phyloP scores from a whole-genome alignment of 2,797 vertebrate species.

The Xenops minutus region DNA sequence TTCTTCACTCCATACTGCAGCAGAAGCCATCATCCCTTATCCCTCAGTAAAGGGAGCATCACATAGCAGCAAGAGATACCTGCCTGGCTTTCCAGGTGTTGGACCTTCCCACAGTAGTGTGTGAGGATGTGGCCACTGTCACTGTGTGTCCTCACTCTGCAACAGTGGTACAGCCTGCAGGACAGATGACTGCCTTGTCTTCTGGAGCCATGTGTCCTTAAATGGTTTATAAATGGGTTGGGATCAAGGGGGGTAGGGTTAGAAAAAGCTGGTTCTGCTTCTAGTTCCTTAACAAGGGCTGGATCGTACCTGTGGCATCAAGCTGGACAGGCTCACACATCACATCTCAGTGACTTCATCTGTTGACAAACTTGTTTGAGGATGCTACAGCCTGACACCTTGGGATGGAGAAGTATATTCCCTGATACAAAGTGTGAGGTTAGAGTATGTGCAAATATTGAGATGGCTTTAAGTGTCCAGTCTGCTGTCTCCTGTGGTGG shows the following conservation, averaged over 20 bases:
- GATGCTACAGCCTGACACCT: not conserved
- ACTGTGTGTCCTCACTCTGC: rapidly evolving
- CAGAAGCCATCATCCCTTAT: not conserved
- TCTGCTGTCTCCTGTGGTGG: not conserved
- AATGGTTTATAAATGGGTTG: not conserved
- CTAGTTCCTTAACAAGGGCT: not conserved
- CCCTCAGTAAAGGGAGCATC: not conserved
- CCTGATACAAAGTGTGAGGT: not conserved
- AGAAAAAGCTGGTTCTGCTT: not conserved
- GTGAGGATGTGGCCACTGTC: not conserved
- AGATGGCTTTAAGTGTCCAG: not conserved
- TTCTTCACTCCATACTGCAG: not conserved
- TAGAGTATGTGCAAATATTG: not conserved
- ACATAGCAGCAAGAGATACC: not conserved
- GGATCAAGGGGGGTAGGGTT: not conserved
- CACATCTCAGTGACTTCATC: not conserved
- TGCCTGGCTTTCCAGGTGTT: not conserved
- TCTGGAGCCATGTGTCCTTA: not conserved
- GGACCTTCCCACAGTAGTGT: not conserved
- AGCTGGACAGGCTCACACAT: not conserved
- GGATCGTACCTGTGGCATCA: not conserved
- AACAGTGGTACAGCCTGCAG: not conserved
- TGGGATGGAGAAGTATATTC: not conserved
- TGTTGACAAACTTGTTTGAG: not conserved
- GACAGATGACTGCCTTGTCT: not conserved